Percentiles rank a stretch among this genome's conserved stretches.
Evolutionary conservation across 1,140 invertebrate species (phyloP).

Genomic region (Cydia fagiglandana): DNA sequence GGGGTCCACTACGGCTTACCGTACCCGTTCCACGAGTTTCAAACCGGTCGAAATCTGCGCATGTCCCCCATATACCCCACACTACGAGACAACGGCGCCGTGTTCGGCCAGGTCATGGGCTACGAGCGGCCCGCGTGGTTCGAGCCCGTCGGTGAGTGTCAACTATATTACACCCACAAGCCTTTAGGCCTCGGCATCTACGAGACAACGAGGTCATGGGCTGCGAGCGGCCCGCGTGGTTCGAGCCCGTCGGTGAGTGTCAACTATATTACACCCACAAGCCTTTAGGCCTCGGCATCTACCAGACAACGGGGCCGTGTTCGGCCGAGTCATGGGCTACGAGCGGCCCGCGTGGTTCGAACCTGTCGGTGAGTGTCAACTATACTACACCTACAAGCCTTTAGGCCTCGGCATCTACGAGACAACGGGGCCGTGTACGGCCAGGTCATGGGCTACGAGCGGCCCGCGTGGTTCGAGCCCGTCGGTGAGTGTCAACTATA

Average conservation of each 20-base stretch:
- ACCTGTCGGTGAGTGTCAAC: neutral
- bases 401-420: slow-evolving; percentile 77
- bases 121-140: slow-evolving; percentile 98
- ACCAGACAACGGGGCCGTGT: neutral
- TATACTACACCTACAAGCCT: neutral
- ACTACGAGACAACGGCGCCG: slow-evolving; percentile 93
- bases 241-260: slow-evolving; percentile 83
- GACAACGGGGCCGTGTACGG: slow-evolving; percentile 98
- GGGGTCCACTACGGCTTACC: slow-evolving; percentile 89
- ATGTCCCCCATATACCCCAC: slow-evolving; percentile 98
- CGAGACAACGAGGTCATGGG: slow-evolving; percentile 97
- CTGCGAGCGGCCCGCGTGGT: slow-evolving; percentile 97
- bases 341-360: slow-evolving; percentile 97
- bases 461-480: slow-evolving; percentile 94
- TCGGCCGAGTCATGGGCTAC: slow-evolving; percentile 96
- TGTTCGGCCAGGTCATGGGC: slow-evolving; percentile 99
- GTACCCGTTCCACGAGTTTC: slow-evolving; percentile 92
- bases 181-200: slow-evolving; percentile 61
- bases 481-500: slow-evolving; percentile 68
- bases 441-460: slow-evolving; percentile 99
- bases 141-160: slow-evolving; percentile 81
- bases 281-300: neutral
- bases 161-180: neutral
- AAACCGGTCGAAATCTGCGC: slow-evolving; percentile 93
- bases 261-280: neutral